These are phyloP conservation scores for Scaptodrosophila latifasciaeformis DNA, from an alignment of 2,888 invertebrate genomes.

Conservation along the genomic window DNA sequence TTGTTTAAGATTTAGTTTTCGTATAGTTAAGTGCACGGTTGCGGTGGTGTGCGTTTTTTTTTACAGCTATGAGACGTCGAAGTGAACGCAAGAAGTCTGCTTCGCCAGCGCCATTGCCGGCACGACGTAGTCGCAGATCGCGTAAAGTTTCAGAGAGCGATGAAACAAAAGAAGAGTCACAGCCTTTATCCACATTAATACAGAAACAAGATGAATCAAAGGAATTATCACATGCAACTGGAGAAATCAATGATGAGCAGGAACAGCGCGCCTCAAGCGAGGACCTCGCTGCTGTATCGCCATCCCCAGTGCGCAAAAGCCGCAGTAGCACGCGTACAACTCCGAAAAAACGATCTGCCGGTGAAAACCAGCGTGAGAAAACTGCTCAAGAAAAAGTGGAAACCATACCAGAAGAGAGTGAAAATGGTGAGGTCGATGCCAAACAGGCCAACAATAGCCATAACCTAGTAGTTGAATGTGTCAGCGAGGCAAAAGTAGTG, in stretches of 20 bases:
- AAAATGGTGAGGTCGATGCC: constrained; percentile 73
- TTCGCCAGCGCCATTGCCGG: constrained; percentile 78
- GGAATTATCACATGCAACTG: constrained; percentile 24
- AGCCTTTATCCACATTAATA: constrained; percentile 3
- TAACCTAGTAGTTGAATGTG: constrained; percentile 8
- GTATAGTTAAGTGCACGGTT: background rate
- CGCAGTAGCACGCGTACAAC: constrained; percentile 56
- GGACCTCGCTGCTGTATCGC: constrained; percentile 39
- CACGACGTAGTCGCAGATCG: constrained; percentile 65
- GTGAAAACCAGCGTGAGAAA: constrained; percentile 47
- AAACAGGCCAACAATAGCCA: constrained; percentile 13
- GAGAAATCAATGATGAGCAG: constrained; percentile 43
- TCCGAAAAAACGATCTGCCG: constrained; percentile 46
- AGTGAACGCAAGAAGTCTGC: constrained; percentile 81
- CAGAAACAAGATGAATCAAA: constrained; percentile 35
- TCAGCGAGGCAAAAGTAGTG: background rate
- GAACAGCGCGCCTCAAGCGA: constrained; percentile 49
- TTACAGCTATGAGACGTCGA: constrained; percentile 82
- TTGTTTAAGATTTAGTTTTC: constrained; percentile 21
- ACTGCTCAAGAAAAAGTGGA: constrained; percentile 75
- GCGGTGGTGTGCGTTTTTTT: constrained; percentile 25
- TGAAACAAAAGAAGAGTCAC: constrained; percentile 43
- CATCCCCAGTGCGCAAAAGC: constrained; percentile 49
- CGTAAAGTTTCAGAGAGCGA: constrained; percentile 59
- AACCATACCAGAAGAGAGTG: constrained; percentile 76